Evolutionary conservation across 2,888 invertebrate genomes (phyloP), one percentile per base, ranked within the genome.

Genomic region (Chironomus tentans): DNA sequence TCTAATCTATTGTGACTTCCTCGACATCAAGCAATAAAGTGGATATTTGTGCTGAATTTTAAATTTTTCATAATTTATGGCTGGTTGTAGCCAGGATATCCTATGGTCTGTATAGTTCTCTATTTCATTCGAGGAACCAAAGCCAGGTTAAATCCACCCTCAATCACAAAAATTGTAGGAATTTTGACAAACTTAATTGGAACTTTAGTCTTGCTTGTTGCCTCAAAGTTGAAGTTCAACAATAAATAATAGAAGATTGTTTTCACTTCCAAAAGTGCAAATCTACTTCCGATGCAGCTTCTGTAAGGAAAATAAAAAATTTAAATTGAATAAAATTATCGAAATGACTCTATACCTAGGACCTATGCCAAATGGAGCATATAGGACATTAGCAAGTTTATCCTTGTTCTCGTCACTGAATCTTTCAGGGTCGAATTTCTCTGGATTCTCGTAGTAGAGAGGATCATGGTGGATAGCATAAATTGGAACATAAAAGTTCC

Each of bases 361-460:
- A 2, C 90, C 90, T 0, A 84, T 50, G 1, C 88, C 88, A 76
- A 88, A 89, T 0, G 88, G 88, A 78, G 85, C 78, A 77, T 86
- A 88, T 0, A 84, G 81, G 65, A 84, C 84, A 0, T 84, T 84
- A 10, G 82, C 79, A n/a, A 86, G 85, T n/a, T 83, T 83, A 0
- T 82, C 81, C 78, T 86, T 87, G 79, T 88, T 88, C 78, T 87
- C 86, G 0, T 87, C 86, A 1, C 83, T 87, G 78, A 89, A 89
- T 18, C 88, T 80, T 78, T 87, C 84, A 6, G 89, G 89, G 79
- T 88, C 85, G 72, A 89, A 89, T 79, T 85, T 86, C 0, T 81
- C 78, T 0, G 89, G 89, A 10, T 88, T 82, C 0, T 87, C 85
- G 79, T 82, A 88, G 79, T 83, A 85, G 13, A 84, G 79, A 0